Percentiles rank a stretch among this genome's conserved stretches.
phyloP scores from a whole-genome alignment of 2,797 vertebrate genomes.

The Carcharodon carcharias region DNA sequence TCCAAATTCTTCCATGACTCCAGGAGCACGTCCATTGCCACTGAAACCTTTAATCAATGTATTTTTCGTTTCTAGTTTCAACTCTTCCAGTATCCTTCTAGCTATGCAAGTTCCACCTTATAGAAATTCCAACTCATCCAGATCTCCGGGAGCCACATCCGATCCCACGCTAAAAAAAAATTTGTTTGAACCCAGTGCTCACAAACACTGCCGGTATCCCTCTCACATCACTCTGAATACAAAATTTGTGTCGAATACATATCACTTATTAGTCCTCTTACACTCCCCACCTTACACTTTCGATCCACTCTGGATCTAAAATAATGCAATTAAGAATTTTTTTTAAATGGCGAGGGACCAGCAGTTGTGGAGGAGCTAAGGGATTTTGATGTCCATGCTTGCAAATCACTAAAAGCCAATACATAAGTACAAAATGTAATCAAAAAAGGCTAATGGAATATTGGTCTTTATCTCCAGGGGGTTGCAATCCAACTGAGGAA shows the following conservation, averaged over 20 bases:
- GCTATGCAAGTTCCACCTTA: background rate
- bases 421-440: no score
- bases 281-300: background rate
- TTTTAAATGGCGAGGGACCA: no score
- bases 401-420: no score
- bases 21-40: background rate
- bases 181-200: background rate
- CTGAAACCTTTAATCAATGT: background rate
- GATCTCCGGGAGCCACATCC: background rate
- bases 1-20: background rate
- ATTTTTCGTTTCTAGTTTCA: background rate
- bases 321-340: no score
- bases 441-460: no score
- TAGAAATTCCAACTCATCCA: background rate
- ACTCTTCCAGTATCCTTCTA: background rate
- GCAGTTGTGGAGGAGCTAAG: no score
- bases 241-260: background rate
- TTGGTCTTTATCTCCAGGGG: no score
- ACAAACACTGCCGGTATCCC: background rate
- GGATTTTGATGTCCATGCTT: no score
- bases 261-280: background rate
- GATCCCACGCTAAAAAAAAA: background rate
- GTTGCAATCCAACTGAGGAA: no score
- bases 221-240: background rate
- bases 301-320: no score